These are phyloP conservation scores for Stercorarius parasiticus DNA, from an alignment of 2,113 vertebrate genomes.

Conservation along the genomic window DNA sequence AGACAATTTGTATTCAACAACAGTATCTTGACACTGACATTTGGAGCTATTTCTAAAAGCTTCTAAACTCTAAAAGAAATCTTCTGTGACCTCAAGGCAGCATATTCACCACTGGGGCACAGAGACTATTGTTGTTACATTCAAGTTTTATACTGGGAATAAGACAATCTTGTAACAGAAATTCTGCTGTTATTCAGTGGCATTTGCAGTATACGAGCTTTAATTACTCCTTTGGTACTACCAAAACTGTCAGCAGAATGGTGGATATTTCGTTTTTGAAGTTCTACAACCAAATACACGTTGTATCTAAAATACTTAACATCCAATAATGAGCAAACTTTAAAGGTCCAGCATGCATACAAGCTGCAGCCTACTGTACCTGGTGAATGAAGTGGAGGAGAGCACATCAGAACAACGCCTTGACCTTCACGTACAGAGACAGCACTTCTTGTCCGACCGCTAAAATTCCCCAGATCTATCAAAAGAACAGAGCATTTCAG, in stretches of 20 bases:
- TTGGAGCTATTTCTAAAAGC: not conserved
- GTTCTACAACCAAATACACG: not conserved
- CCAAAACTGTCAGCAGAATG: not conserved
- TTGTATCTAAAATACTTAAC: not conserved
- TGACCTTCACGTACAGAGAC: slow-evolving; percentile 96
- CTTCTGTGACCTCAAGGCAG: not conserved
- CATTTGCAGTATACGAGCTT: not conserved
- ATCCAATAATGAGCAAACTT: not conserved
- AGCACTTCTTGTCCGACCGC: slow-evolving; percentile 84
- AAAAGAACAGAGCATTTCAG: slow-evolving; percentile 64
- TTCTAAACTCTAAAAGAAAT: not conserved
- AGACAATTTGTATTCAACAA: not conserved
- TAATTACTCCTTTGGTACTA: not conserved
- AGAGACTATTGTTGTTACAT: not conserved
- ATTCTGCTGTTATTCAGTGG: not conserved
- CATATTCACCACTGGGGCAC: not conserved
- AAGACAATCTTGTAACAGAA: not conserved
- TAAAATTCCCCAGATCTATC: slow-evolving; percentile 92
- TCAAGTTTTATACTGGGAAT: not conserved
- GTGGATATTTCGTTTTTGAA: not conserved
- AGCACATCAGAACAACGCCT: slow-evolving; percentile 95
- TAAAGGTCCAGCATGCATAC: not conserved
- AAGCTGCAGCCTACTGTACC: slow-evolving; percentile 74
- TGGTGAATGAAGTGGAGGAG: slow-evolving; percentile 92
- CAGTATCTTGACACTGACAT: not conserved